Base-by-base conservation (phyloP, 2,888 invertebrate species). In the Meliscaeva auricollis region DNA sequence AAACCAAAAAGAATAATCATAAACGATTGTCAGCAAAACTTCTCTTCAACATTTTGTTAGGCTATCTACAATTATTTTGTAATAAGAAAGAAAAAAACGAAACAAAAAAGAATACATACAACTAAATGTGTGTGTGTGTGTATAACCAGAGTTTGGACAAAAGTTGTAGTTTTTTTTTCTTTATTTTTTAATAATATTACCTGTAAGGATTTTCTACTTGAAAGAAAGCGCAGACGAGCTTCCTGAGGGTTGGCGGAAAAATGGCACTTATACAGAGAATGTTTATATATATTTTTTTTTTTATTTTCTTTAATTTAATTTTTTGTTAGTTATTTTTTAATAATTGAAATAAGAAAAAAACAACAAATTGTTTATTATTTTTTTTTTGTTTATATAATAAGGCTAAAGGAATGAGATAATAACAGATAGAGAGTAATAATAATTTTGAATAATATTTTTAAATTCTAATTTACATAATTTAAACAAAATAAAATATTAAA, bases 221-320 rank as follows among this genome's bases (percentile, higher is more conserved):
- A 30, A 52, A 56, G 38, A 26, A 62, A 66, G 60, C 38, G 7
- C 22, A 46, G 15, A 44, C 20, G 15, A 48, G 26, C 41, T 79
- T 58, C 30, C 52, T 41, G 46, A 54, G 54, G 75, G 35, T 74
- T 69, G 58, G 74, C 46, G 58, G 68, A 38, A 77, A 87, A 87
- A 87, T 87, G 87, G 87, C 87, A 87, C 87, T 87, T 87, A 70
- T 82, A 87, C 87, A 82, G 82, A 87, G 69, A 74, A 78, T 77
- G 26, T 82, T 68, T 84, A 50, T 38, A 20, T 58, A 44, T 70
- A 44, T 72, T n/a, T 60, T 20, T 22, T 35, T 50, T 15, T 58
- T 46, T 70, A 44, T 72, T n/a, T 60, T 20, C 15, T 35, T 50
- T 15, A 44, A 52, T 56, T 70, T 66, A 38, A 35, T 38, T 62